Conservation (phyloP, 2,113 vertebrate species). For the Esox niger region DNA sequence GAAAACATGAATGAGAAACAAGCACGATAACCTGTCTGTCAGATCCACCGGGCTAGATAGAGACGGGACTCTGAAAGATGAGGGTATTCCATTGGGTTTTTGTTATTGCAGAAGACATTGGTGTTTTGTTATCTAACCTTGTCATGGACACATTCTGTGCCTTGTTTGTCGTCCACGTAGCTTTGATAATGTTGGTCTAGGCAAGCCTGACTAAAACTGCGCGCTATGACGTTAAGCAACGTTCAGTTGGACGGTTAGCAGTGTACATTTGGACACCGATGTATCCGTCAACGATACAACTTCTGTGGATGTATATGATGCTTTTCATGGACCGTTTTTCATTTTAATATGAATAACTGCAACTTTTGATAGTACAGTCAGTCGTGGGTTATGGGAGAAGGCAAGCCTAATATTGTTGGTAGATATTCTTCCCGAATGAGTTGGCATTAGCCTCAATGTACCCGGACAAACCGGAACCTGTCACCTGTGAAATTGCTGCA, state of each 20-base stretch:
- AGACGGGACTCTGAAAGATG: neutral
- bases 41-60: neutral
- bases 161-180: neutral
- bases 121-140: neutral
- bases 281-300: no score
- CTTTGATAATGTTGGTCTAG: neutral
- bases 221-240: neutral
- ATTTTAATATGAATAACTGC: neutral
- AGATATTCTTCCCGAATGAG: neutral
- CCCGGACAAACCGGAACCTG: neutral
- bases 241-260: neutral
- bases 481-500: constrained; percentile 20
- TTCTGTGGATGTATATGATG: neutral
- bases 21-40: constrained; percentile 3
- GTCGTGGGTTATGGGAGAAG: neutral
- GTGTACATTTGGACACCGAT: no score
- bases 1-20: neutral
- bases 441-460: neutral
- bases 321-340: neutral
- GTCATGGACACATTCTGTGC: neutral
- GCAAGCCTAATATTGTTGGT: neutral
- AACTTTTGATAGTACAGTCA: neutral
- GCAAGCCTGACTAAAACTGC: no score
- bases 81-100: neutral
- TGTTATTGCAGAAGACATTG: neutral